Evolutionary conservation across 2,797 vertebrate genomes (phyloP), one percentile per base, ranked within the genome.

Genomic region (Thamnophis elegans): DNA sequence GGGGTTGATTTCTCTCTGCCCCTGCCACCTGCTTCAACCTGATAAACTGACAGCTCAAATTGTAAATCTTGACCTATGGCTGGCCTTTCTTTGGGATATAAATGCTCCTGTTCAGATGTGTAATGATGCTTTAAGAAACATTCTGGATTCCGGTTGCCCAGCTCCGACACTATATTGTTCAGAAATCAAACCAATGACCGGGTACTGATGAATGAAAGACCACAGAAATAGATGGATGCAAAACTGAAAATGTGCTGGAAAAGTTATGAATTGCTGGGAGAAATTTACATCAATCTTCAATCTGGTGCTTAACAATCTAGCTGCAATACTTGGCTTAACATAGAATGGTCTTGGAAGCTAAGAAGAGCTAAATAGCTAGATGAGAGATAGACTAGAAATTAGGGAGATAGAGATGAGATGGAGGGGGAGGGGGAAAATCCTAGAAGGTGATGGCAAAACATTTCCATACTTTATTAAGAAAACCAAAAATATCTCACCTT

Each of bases 41-140:
- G 90, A 96, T 94, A 96, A 97, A 96, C 87, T 96, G 94, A 95
- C 92, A 96, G 87, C 89, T 96, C 58, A 92, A 82, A 95, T 87
- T 94, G 58, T 94, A 97, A 95, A 96, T 95, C 94, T 95, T 94
- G 68, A 91, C 93, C 89, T 3, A 9, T 90, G 90, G 26, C 82
- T 94, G 95, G 93, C 82, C 93, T 93, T 93, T 93, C 58, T 92
- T 87, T 0, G 0, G 53, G 16, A 95, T 4, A 92, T 91, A 95
- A 95, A 91, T 9, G 65, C 51, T 93, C 90, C 22, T 93, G 12
- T 94, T 96, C 92, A 87, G 9, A 32, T 91, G 88, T 28, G 65
- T 93, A 94, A 55, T 88, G 89, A 90, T 95, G 54, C 86, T 93
- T 95, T 91, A 92, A 93, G 78, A 95, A 96, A 92, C 93, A 95